Conservation (phyloP, 2,113 vertebrate species). For the Thamnophis sirtalis region DNA sequence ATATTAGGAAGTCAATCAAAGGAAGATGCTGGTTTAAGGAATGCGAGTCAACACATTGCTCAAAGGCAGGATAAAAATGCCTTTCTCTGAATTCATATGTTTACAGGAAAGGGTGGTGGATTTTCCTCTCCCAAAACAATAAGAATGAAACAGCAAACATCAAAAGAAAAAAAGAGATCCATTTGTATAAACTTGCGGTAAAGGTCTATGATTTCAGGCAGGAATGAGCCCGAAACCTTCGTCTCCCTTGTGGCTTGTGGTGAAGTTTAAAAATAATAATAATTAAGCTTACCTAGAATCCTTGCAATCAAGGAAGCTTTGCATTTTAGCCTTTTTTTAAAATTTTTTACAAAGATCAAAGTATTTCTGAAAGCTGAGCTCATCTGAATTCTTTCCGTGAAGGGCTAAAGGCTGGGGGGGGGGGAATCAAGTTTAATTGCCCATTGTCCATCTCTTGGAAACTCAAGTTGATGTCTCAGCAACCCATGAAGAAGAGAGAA, state of each 20-base stretch:
- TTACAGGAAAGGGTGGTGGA: background rate
- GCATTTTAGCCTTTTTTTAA: background rate
- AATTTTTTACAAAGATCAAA: background rate
- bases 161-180: background rate
- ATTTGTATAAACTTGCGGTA: background rate
- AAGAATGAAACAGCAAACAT: background rate
- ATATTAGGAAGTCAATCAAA: background rate
- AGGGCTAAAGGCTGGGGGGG: background rate
- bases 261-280: background rate
- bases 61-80: no score
- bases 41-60: background rate
- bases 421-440: background rate
- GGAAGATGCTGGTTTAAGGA: background rate
- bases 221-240: background rate
- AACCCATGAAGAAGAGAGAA: background rate
- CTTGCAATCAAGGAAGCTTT: background rate
- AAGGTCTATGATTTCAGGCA: background rate
- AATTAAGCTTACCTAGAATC: background rate
- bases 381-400: background rate
- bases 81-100: background rate
- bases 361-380: background rate
- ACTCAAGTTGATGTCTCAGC: background rate
- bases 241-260: background rate
- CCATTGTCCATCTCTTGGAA: background rate
- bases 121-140: background rate